Evolutionary conservation across 64 coral and sea anemone genomes (phyloP), one percentile per base, ranked within the genome.

Genomic region (Actinia tenebrosa): DNA sequence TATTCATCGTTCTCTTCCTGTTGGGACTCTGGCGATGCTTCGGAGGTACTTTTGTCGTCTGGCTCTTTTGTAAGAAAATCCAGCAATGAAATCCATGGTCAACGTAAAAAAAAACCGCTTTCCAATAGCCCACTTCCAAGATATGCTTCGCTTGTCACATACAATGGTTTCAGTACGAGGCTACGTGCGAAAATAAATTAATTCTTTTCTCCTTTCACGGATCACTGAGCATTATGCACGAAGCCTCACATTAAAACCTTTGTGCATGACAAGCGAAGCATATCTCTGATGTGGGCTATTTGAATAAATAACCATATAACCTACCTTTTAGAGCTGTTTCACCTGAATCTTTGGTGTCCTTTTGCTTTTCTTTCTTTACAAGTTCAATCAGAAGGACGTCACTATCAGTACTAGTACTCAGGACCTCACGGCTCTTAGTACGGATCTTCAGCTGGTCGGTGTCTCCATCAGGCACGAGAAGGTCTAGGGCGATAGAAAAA

Each of bases 391-490:
- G 66, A 37, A 94, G 85, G 6, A 79, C 87, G 52, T 90, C 93
- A 77, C 93, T 94, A 10, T 94, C 93, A n/a, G 84, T 87, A 20
- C 93, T 91, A 18, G 79, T 90, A 84, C 93, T 91, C 25, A 94
- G 69, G 26, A 94, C 84, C 60, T 92, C 90, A 2, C 56, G 83
- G 14, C 83, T 85, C 54, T 85, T 85, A 7, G 83, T 85, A 16
- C 83, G 83, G 10, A 85, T 45, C 60, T 85, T 85, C 52, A 85
- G 56, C 27, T 45, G 22, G 16, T 69, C 78, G 6, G 64, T 83
- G 45, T 92, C 90, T 69, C 90, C 80, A 1, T 81, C 79, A 81
- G 44, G 46, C 22, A 53, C 79, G 50, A 81, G 79, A 0, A 81
- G 50, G 10, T 81, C 79, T 81, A n/a, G 25, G 20, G 26, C 3